Percentiles rank a stretch among this genome's conserved stretches.
Conservation (phyloP, 2,113 vertebrate genomes). For the Carollia perspicillata region DNA sequence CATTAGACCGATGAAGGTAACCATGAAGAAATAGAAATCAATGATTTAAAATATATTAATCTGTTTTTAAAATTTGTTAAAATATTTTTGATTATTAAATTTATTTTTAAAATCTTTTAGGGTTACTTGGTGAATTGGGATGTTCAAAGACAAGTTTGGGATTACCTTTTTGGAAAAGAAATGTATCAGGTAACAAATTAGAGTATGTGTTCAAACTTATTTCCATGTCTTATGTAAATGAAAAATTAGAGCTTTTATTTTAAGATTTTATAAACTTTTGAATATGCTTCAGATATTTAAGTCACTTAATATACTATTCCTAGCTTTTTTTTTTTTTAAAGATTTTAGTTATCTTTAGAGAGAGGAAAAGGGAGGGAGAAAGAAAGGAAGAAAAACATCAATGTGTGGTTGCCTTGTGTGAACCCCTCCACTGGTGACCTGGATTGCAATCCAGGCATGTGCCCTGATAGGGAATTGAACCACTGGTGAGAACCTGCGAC, state of each 20-base stretch:
- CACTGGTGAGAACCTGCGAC: no score
- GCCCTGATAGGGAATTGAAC: no score
- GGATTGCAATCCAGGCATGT: no score
- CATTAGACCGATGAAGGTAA: background rate
- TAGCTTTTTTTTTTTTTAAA: background rate
- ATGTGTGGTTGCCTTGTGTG: no score
- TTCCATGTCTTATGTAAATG: constrained; percentile 47
- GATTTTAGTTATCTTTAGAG: no score
- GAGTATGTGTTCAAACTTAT: constrained; percentile 64
- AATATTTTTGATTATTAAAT: constrained; percentile 40
- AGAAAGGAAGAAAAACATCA: no score
- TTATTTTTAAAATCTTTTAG: constrained; percentile 78
- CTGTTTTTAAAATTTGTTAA: background rate
- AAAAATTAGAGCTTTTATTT: constrained; percentile 27
- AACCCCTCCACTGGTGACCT: no score
- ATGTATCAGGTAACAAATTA: constrained; percentile 93
- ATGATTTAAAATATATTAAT: background rate
- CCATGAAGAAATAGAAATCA: background rate
- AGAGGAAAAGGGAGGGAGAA: no score
- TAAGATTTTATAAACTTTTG: constrained; percentile 21
- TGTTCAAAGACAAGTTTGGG: constrained; percentile 99
- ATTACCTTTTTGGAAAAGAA: constrained; percentile 98
- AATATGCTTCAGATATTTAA: constrained; percentile 22
- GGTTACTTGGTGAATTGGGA: constrained; percentile 99
- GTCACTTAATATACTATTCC: background rate